Evolutionary conservation across 2,888 invertebrate species (phyloP), one percentile per base, ranked within the genome.

Genomic region (Blomia tropicalis): DNA sequence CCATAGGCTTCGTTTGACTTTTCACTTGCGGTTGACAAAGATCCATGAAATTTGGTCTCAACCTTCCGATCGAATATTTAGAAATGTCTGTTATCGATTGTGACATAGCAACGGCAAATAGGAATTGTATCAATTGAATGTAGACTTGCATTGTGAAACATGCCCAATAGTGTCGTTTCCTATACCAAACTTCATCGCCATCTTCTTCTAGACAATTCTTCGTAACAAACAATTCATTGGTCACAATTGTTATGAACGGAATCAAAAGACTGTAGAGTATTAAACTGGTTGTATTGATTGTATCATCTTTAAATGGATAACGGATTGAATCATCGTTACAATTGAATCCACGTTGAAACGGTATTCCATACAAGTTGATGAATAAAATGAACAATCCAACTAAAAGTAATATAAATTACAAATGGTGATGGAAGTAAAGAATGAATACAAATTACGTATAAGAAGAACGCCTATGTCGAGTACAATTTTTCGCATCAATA

Each of bases 251-350:
- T 41, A 14, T n/a, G 14, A n/a, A 14, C 51, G 70, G 69, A 47
- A 69, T 59, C 32, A 64, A 64, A 32, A 66, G 7, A 11, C 11
- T 14, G 51, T 51, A 51, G 51, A 51, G 51, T 11, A 14, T 14
- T 7, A 14, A 14, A 17, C 11, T 17, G 22, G 22, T 22, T 11
- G 11, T 60, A 67, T 84, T 82, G 67, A 90, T 82, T 0, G 89
- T 88, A 11, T 87, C 87, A 0, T 82, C 80, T 70, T 83, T 81
- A 75, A 82, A 89, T 2, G 93, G 93, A 73, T 93, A 87, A 71
- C 80, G 81, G 56, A 96, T 80, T 61, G 87, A 85, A 71, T 91
- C 87, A 77, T 96, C 96, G 74, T 90, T 84, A 76, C 95, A 95
- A 77, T 87, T 93, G 78, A 93, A 93, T 41, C 96, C 96, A 66